Percentiles rank a stretch among this genome's conserved stretches.
Evolutionary conservation across 2,113 vertebrate genomes (phyloP).

Genomic region (Apistogramma diplotaenia): DNA sequence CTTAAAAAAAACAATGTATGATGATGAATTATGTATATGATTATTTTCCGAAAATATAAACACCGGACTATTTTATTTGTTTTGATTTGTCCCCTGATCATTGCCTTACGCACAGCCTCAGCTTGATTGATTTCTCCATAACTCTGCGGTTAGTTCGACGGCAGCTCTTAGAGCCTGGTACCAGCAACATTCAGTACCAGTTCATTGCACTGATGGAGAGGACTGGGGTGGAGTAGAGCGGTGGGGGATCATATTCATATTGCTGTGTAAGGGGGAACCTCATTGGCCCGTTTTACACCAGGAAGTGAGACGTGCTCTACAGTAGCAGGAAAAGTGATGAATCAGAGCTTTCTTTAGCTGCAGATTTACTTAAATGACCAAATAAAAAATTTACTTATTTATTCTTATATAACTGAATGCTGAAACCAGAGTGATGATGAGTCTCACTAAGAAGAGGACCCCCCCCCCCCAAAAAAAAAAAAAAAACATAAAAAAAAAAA

Average conservation of each 20-base stretch:
- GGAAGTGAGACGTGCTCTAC: neutral
- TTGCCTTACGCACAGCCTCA: neutral
- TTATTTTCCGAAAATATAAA: constrained; percentile 68
- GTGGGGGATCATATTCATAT: neutral
- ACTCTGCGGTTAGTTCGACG: neutral
- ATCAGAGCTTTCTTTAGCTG: neutral
- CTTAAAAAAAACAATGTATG: constrained; percentile 41
- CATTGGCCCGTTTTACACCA: neutral
- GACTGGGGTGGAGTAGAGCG: no score
- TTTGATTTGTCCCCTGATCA: constrained; percentile 33
- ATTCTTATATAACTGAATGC: neutral
- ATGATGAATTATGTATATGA: constrained; percentile 44
- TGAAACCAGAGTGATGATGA: neutral
- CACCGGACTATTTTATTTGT: constrained; percentile 49
- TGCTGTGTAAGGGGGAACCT: neutral
- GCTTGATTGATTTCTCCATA: neutral
- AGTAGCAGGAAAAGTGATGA: neutral
- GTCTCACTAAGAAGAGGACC: no score
- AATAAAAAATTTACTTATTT: neutral
- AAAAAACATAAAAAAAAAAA: no score
- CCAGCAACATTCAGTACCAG: neutral
- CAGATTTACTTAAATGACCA: neutral
- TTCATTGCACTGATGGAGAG: neutral
- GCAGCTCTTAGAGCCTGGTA: neutral
- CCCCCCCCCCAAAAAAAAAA: no score